Evolutionary conservation across 2,113 vertebrate genomes (phyloP).

Genomic region (Nyctibius bracteatus): DNA sequence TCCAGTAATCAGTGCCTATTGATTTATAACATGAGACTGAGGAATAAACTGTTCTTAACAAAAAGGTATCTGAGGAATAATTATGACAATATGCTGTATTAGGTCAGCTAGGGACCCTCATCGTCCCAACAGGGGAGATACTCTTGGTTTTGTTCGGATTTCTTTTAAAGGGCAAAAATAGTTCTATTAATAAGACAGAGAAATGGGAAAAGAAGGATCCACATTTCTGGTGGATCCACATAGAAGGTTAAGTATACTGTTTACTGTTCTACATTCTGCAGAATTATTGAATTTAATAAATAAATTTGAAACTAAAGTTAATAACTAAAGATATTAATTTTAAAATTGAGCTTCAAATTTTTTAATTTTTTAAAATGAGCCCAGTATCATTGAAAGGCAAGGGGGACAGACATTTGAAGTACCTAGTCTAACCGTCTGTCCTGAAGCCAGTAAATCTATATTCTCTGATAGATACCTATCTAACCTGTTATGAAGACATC

Average conservation of each 20-base stretch:
- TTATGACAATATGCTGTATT: background rate
- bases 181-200: background rate
- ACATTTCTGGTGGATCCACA: background rate
- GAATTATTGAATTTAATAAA: background rate
- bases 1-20: background rate
- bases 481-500: background rate
- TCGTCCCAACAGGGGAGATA: background rate
- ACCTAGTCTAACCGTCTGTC: background rate
- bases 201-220: background rate
- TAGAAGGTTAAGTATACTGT: background rate
- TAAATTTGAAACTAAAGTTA: background rate
- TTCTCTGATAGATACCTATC: background rate
- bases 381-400: background rate
- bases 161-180: background rate
- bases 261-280: background rate
- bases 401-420: background rate
- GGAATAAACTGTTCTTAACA: background rate
- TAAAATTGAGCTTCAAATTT: background rate
- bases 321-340: background rate
- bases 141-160: background rate
- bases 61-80: background rate
- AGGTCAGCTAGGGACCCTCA: background rate
- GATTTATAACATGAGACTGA: background rate
- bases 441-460: background rate
- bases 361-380: background rate